Percentiles rank a stretch among this genome's conserved stretches.
Conservation (phyloP, 2,888 invertebrate species). For the Aphodius granarius region DNA sequence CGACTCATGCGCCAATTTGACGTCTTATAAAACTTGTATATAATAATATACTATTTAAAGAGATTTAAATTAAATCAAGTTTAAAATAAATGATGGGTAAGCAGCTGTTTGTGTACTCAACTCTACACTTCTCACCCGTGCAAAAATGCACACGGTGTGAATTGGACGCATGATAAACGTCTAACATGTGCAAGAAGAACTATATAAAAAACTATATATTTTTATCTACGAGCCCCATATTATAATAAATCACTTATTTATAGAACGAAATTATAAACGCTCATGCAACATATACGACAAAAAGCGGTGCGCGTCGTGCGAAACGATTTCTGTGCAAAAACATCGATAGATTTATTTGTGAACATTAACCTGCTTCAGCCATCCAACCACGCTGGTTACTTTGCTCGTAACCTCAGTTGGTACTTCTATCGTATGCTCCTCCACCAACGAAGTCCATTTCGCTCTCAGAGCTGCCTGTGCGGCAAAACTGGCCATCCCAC, state of each 20-base stretch:
- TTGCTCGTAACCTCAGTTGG: slow-evolving; percentile 68
- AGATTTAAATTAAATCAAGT: no score
- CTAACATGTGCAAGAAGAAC: not conserved
- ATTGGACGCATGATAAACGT: not conserved
- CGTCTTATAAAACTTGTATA: no score
- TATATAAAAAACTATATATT: not conserved
- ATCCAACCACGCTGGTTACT: slow-evolving; percentile 77
- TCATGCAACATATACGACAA: not conserved
- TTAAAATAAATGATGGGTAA: no score
- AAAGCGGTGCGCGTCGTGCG: slow-evolving; percentile 2
- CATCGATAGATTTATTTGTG: slow-evolving; percentile 5
- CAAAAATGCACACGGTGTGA: no score
- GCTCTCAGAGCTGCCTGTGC: slow-evolving; percentile 71
- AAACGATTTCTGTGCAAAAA: not conserved
- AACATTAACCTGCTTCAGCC: slow-evolving; percentile 72
- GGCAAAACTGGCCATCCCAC: slow-evolving; percentile 67
- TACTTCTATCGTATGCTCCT: slow-evolving; percentile 69
- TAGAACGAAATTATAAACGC: not conserved
- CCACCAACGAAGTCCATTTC: slow-evolving; percentile 74
- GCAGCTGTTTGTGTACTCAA: no score
- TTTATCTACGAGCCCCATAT: not conserved
- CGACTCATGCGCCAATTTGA: no score
- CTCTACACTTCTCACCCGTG: no score
- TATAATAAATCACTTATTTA: not conserved
- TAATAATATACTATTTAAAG: no score